Evolutionary conservation across 2,797 vertebrate species (phyloP).

Genomic region (Glyptemys insculpta): DNA sequence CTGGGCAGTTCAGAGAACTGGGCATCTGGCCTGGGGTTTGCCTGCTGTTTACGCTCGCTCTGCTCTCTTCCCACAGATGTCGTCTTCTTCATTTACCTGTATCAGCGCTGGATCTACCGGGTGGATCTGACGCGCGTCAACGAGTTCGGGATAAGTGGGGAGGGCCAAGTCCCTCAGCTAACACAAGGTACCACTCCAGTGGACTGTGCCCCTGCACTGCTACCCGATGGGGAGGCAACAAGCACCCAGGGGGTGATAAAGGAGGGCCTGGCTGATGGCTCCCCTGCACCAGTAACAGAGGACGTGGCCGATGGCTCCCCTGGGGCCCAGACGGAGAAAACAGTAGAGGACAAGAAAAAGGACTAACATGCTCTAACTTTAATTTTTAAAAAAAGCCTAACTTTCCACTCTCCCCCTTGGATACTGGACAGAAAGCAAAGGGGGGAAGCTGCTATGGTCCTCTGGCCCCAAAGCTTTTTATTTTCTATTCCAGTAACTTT

Average conservation of each 20-base stretch:
- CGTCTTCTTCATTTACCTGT: slow-evolving; percentile 97
- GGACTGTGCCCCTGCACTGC: not conserved
- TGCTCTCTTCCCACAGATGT: slow-evolving; percentile 83
- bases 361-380: slow-evolving; percentile 75
- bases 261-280: not conserved
- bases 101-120: slow-evolving; percentile 97
- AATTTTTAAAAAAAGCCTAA: not conserved
- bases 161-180: slow-evolving; percentile 71
- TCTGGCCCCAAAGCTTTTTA: slow-evolving; percentile 23
- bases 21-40: not conserved
- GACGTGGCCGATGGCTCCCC: not conserved
- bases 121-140: slow-evolving; percentile 94
- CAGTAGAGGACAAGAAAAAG: slow-evolving; percentile 93
- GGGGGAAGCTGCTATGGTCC: slow-evolving; percentile 46
- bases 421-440: slow-evolving; percentile 75
- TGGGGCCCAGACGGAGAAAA: slow-evolving; percentile 57
- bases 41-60: not conserved
- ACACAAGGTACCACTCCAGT: slow-evolving; percentile 19
- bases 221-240: not conserved
- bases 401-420: slow-evolving; percentile 50
- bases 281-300: not conserved
- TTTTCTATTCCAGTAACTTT: slow-evolving; percentile 23
- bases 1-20: not conserved
- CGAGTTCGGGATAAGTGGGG: slow-evolving; percentile 93
- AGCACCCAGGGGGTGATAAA: not conserved